phyloP scores from a whole-genome alignment of 1,140 invertebrate species.

The Apis florea region DNA sequence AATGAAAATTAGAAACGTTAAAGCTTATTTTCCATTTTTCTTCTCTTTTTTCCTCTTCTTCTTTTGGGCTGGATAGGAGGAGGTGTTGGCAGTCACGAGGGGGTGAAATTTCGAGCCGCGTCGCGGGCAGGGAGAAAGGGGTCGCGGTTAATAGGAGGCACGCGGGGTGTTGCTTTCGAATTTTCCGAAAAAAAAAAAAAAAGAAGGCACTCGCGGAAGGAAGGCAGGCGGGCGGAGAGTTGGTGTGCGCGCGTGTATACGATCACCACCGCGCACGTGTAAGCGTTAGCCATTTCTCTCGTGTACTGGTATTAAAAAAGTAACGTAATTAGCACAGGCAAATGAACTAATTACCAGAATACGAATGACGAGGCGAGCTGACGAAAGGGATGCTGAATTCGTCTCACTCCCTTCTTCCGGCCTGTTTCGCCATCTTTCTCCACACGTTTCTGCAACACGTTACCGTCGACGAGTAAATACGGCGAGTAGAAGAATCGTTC shows the following conservation, averaged over 20 bases:
- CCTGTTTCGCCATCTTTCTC: slow-evolving; percentile 36
- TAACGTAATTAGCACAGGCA: slow-evolving; percentile 77
- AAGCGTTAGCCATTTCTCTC: slow-evolving; percentile 47
- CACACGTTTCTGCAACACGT: slow-evolving; percentile 15
- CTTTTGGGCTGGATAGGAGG: not conserved
- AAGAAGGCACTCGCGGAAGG: not conserved
- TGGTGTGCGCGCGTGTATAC: slow-evolving; percentile 20
- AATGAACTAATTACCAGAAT: slow-evolving; percentile 80
- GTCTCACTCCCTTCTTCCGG: slow-evolving; percentile 29
- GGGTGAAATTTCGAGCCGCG: slow-evolving; percentile 24
- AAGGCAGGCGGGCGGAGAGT: not conserved
- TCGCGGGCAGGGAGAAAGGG: slow-evolving; percentile 9
- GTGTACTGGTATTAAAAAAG: slow-evolving; percentile 68
- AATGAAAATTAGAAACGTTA: not conserved
- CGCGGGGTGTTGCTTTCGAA: slow-evolving; percentile 42
- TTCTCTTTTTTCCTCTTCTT: too few species aligned
- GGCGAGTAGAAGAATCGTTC: not conserved
- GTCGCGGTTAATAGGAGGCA: slow-evolving; percentile 21
- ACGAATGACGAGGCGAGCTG: slow-evolving; percentile 70
- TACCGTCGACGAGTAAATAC: slow-evolving; percentile 7
- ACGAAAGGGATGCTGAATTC: slow-evolving; percentile 67
- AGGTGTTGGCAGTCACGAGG: not conserved
- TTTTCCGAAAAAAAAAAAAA: slow-evolving; percentile 5
- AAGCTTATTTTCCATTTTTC: not conserved
- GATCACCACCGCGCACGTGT: too few species aligned